phyloP scores from a whole-genome alignment of 2,797 vertebrate genomes.

The Lophotriccus pileatus region DNA sequence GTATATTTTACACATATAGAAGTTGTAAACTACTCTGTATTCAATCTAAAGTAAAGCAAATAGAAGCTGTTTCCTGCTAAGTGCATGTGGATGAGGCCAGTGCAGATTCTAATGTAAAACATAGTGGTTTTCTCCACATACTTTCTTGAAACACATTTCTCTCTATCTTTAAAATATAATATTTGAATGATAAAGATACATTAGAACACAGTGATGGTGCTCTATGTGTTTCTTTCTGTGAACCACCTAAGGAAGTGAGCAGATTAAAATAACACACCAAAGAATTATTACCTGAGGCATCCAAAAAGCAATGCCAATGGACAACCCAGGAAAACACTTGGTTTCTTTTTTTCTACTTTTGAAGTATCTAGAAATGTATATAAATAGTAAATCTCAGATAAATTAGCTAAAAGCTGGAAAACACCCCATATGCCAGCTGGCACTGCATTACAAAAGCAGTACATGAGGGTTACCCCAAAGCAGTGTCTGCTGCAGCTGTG shows the following conservation, averaged over 20 bases:
- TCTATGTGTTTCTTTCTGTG: background rate
- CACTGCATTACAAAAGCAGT: background rate
- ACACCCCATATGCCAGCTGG: background rate
- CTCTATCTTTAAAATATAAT: background rate
- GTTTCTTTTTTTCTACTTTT: background rate
- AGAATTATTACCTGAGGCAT: background rate
- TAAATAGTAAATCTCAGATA: background rate
- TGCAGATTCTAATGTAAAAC: background rate
- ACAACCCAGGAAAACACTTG: background rate
- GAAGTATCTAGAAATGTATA: background rate
- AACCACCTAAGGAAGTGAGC: background rate
- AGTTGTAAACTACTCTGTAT: background rate
- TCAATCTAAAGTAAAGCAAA: background rate
- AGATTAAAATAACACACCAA: background rate
- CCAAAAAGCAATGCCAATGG: background rate
- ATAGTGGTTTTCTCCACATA: background rate
- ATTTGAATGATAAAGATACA: background rate
- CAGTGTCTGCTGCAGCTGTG: background rate
- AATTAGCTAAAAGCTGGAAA: background rate
- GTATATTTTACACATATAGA: background rate
- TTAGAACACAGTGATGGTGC: background rate
- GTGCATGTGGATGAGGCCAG: background rate
- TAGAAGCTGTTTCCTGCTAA: background rate
- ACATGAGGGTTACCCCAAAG: background rate
- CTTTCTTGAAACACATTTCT: background rate